Evolutionary conservation across 2,888 invertebrate genomes (phyloP).

Genomic region (Mythimna impura): DNA sequence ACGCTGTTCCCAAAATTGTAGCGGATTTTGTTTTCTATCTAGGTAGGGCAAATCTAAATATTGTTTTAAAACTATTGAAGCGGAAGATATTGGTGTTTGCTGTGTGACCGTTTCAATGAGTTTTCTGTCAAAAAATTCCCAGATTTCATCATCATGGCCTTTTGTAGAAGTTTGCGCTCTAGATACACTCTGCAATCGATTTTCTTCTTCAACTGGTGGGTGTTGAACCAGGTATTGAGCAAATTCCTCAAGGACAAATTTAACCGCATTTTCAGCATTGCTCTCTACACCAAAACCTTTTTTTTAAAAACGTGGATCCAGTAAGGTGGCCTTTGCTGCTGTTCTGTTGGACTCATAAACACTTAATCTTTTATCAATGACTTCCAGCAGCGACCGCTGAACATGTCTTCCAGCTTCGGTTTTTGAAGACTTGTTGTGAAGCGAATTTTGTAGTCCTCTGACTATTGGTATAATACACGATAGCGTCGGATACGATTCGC

Average conservation of each 20-base stretch:
- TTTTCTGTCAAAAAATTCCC: constrained; percentile 34
- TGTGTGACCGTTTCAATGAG: constrained; percentile 2
- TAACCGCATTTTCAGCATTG: too few relatives aligned
- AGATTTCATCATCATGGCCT: too few relatives aligned
- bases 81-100: constrained; percentile 28
- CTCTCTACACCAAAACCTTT: constrained; percentile 53
- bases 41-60: constrained; percentile 53
- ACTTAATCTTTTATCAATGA: constrained; percentile 21
- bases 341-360: constrained; percentile 28
- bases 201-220: too few relatives aligned
- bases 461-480: constrained; percentile 25
- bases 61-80: constrained; percentile 57
- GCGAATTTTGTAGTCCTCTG: constrained; percentile 54
- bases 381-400: constrained; percentile 19
- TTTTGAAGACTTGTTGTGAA: constrained; percentile 39
- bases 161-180: too few relatives aligned
- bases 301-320: constrained; percentile 47
- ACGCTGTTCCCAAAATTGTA: constrained; percentile 22
- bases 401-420: constrained; percentile 41
- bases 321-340: constrained; percentile 28
- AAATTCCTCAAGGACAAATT: too few relatives aligned
- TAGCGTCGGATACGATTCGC: constrained; percentile 53
- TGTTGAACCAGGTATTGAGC: too few relatives aligned
- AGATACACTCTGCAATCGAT: too few relatives aligned
- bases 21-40: constrained; percentile 37